phyloP scores from a whole-genome alignment of 2,888 invertebrate species.

The Lottia scabra region DNA sequence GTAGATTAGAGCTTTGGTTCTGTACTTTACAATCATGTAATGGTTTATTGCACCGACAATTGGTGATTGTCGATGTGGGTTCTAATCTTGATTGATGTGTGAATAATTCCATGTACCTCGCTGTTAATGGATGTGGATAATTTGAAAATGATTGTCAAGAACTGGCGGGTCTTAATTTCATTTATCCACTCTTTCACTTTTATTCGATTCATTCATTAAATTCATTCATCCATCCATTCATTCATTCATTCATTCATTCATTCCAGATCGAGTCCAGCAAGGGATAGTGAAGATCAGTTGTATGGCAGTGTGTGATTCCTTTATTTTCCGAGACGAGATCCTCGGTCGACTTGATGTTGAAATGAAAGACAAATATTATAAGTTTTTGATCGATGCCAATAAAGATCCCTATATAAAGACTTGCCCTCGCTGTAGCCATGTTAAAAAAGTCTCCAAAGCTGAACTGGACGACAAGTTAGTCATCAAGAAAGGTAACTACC shows the following conservation, averaged over 20 bases:
- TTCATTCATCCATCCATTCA: not conserved
- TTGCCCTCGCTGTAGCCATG: constrained; percentile 67
- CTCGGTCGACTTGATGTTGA: constrained; percentile 53
- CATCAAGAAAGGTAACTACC: not conserved
- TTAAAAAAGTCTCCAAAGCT: constrained; percentile 29
- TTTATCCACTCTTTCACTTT: too few relatives aligned
- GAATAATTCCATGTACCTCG: too few relatives aligned
- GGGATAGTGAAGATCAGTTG: constrained; percentile 65
- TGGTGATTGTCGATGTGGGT: too few relatives aligned
- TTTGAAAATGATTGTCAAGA: too few relatives aligned
- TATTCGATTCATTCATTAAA: not conserved
- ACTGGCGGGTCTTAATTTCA: too few relatives aligned
- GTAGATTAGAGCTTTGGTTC: too few relatives aligned
- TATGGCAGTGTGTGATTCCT: constrained; percentile 54
- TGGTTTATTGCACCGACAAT: too few relatives aligned
- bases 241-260: not conserved
- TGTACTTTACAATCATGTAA: too few relatives aligned
- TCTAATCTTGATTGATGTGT: too few relatives aligned
- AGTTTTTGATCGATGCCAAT: constrained; percentile 65
- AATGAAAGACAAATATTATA: constrained; percentile 62
- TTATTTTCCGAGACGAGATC: constrained; percentile 66
- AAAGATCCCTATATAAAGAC: constrained; percentile 66
- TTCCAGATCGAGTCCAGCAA: constrained; percentile 51
- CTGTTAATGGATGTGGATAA: too few relatives aligned
- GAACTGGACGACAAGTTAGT: not conserved